A percentile compares a stretch with the other conserved stretches of the same genome.
Conservation (phyloP, 2,888 invertebrate genomes). For the Eupithecia abbreviata region DNA sequence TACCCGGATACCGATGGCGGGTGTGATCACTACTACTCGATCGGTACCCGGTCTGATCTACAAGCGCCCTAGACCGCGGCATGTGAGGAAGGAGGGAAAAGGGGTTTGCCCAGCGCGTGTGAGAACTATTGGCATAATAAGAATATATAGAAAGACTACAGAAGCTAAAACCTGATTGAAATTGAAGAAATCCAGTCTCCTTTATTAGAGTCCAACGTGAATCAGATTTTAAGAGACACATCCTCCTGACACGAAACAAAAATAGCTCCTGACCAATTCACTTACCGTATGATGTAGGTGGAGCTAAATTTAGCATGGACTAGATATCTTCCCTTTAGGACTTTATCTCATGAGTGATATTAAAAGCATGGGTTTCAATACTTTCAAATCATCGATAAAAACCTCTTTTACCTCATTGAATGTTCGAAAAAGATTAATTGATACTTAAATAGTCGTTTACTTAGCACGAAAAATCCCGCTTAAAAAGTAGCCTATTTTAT, state of each 20-base stretch:
- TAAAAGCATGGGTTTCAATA: background rate
- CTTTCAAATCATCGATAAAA: background rate
- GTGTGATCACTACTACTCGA: background rate
- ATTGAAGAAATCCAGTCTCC: background rate
- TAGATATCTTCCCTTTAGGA: constrained; percentile 19
- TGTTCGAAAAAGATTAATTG: too few species aligned
- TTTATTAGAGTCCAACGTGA: constrained; percentile 25
- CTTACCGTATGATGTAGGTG: constrained; percentile 51
- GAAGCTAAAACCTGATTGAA: background rate
- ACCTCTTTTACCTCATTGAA: too few species aligned
- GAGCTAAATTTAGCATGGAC: constrained; percentile 57
- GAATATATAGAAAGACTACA: background rate
- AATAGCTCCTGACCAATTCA: constrained; percentile 56
- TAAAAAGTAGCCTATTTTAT: too few species aligned
- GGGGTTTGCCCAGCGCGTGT: background rate
- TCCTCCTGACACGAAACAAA: constrained; percentile 56
- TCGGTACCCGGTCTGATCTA: too few species aligned
- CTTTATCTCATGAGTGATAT: background rate
- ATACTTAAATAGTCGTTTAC: too few species aligned
- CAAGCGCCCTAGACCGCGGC: too few species aligned
- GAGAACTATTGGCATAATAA: background rate
- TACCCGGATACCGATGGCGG: background rate
- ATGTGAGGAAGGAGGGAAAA: too few species aligned
- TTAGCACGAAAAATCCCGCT: too few species aligned
- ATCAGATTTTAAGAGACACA: constrained; percentile 52